Evolutionary conservation across 2,888 invertebrate species (phyloP).

Genomic region (Pterobdella sp.): DNA sequence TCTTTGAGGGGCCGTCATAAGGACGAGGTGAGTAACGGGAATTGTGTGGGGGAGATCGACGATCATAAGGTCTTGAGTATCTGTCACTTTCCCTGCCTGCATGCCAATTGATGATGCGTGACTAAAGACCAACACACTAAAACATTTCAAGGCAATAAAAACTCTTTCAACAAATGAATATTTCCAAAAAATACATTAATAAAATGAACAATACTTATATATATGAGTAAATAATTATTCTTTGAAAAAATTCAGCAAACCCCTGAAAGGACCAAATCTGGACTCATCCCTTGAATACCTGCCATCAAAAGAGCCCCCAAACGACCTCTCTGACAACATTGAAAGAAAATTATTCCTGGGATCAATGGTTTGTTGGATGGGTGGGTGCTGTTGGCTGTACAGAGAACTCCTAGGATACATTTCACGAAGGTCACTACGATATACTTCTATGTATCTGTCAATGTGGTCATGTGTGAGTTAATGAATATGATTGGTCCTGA

Average conservation of each 20-base stretch:
- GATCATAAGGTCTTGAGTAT: neutral
- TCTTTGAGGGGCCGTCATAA: neutral
- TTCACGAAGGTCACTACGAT: constrained; percentile 23
- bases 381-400: constrained; percentile 12
- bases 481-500: neutral
- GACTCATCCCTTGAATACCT: neutral
- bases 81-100: constrained; percentile 14
- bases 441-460: constrained; percentile 29
- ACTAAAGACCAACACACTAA: neutral
- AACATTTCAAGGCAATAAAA: neutral
- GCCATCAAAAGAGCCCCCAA: neutral
- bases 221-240: no score
- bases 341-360: neutral
- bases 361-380: neutral
- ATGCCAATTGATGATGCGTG: neutral
- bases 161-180: no score
- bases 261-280: constrained; percentile 15
- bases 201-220: no score
- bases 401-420: constrained; percentile 20
- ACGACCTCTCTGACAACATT: neutral
- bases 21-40: neutral
- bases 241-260: no score
- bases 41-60: constrained; percentile 13
- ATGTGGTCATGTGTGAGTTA: no score
- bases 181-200: no score